A percentile compares a stretch with the other conserved stretches of the same genome.
phyloP scores from a whole-genome alignment of 2,888 invertebrate genomes.

The Melieria omissa region DNA sequence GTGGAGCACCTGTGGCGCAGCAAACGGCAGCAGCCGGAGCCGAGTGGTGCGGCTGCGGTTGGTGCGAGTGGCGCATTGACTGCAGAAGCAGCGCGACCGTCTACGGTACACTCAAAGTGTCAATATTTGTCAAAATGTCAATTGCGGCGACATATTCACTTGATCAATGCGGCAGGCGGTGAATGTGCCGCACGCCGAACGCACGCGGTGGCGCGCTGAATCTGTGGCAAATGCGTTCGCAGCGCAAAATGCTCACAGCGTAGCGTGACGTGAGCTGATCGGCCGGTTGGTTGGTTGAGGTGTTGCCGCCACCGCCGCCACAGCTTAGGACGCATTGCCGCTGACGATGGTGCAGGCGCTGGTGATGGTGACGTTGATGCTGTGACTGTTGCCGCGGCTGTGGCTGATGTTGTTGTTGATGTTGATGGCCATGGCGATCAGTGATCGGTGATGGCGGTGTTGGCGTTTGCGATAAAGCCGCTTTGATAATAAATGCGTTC shows the following conservation, averaged over 20 bases:
- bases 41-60: constrained; percentile 17
- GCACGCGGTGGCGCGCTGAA: constrained; percentile 19
- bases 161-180: constrained; percentile 52
- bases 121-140: constrained; percentile 65
- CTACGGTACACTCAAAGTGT: constrained; percentile 49
- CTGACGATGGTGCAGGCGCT: constrained; percentile 30
- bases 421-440: neutral
- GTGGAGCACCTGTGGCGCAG: constrained; percentile 32
- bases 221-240: constrained; percentile 8
- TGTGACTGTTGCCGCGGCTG: constrained; percentile 6
- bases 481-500: constrained; percentile 32
- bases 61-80: neutral
- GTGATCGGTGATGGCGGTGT: neutral
- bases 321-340: constrained; percentile 1
- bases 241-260: neutral
- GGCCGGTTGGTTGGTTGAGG: constrained; percentile 28
- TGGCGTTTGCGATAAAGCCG: neutral
- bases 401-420: constrained; percentile 11
- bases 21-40: neutral
- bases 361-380: neutral
- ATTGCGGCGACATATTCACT: constrained; percentile 62
- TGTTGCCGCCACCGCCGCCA: neutral
- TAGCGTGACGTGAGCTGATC: constrained; percentile 40
- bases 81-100: constrained; percentile 8
- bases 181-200: neutral